These are phyloP conservation scores for Nematopogon swammerdamellus DNA, from an alignment of 2,888 invertebrate genomes.

Conservation along the genomic window DNA sequence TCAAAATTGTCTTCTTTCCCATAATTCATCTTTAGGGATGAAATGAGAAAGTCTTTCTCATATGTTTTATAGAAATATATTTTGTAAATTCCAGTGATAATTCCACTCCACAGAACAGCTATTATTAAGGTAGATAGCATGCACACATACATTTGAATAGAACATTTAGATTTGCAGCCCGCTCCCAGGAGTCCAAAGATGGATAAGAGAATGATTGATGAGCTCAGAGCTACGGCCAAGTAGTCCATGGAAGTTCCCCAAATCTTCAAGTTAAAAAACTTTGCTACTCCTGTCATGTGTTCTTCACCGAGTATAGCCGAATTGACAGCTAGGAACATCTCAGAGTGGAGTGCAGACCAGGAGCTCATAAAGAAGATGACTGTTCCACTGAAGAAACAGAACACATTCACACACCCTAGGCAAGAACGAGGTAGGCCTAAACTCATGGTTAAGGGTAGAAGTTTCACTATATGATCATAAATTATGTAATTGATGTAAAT, in stretches of 20 bases:
- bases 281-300: conserved; percentile 24
- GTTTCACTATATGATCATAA: neutral
- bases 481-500: too few relatives aligned
- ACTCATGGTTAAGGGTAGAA: neutral
- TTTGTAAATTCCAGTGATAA: conserved; percentile 33
- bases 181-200: conserved; percentile 42
- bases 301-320: conserved; percentile 35
- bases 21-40: conserved; percentile 24
- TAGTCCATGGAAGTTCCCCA: conserved; percentile 34
- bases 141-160: conserved; percentile 36
- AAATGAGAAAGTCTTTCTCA: conserved; percentile 21
- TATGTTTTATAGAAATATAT: conserved; percentile 29
- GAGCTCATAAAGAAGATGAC: conserved; percentile 26
- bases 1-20: conserved; percentile 35
- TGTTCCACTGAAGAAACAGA: conserved; percentile 28
- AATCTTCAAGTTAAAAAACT: conserved; percentile 32
- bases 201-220: conserved; percentile 30
- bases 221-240: conserved; percentile 26
- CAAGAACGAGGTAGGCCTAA: conserved; percentile 37
- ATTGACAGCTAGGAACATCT: conserved; percentile 40
- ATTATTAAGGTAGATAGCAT: conserved; percentile 25
- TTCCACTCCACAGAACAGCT: conserved; percentile 31
- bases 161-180: conserved; percentile 36
- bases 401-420: conserved; percentile 36
- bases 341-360: conserved; percentile 37